These are phyloP conservation scores for Caenorhabditis panamensis DNA, from an alignment of 2,888 invertebrate genomes.

Conservation along the genomic window DNA sequence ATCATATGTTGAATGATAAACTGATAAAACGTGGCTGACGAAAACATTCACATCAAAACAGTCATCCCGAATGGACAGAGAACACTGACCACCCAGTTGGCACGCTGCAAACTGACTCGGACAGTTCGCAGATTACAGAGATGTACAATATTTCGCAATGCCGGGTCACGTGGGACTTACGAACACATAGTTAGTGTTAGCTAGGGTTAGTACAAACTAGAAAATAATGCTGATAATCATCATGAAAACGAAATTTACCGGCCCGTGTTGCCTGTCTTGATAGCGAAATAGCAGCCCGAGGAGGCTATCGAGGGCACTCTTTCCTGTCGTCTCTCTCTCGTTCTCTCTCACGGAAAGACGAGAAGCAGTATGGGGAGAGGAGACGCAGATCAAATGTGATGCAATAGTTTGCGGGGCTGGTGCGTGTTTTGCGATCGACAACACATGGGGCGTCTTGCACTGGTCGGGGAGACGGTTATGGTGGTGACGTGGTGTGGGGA, in stretches of 20 bases:
- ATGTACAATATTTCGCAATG: constrained; percentile 40
- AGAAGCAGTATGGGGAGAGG: neutral
- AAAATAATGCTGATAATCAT: neutral
- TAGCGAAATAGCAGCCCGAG: constrained; percentile 20
- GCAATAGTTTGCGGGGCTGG: constrained; percentile 39
- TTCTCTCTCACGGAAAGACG: neutral
- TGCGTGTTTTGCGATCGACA: constrained; percentile 34
- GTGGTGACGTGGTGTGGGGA: constrained; percentile 17
- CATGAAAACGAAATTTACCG: neutral
- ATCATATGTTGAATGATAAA: constrained; percentile 1
- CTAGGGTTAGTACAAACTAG: neutral
- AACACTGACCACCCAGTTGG: neutral
- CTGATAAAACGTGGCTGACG: constrained; percentile 19
- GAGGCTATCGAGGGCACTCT: constrained; percentile 18
- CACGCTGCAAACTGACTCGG: constrained; percentile 17
- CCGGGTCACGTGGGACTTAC: neutral
- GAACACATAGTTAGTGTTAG: neutral
- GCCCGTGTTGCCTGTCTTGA: constrained; percentile 9
- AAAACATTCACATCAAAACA: constrained; percentile 33
- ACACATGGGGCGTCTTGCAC: constrained; percentile 28
- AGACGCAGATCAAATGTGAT: constrained; percentile 52
- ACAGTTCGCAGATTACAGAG: neutral
- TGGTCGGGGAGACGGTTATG: constrained; percentile 8
- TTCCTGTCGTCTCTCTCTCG: constrained; percentile 21
- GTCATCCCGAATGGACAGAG: constrained; percentile 9